These are phyloP conservation scores for Lasaia peninsularis DNA, from an alignment of 1,140 invertebrate species.

Conservation along the genomic window DNA sequence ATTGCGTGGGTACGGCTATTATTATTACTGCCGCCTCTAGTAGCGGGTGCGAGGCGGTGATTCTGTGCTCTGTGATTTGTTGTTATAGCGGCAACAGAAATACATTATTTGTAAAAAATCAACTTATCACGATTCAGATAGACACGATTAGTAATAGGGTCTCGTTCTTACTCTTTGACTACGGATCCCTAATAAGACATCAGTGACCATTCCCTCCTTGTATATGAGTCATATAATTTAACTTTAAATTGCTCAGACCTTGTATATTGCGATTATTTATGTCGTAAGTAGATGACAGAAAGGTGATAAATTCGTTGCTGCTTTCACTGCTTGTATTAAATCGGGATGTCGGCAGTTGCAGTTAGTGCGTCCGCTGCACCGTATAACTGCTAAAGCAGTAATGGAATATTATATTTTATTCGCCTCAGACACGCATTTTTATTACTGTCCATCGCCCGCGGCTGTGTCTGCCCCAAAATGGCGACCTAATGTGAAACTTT, in stretches of 20 bases:
- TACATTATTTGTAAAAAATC: too few relatives aligned
- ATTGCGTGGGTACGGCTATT: too few relatives aligned
- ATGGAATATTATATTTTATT: not conserved
- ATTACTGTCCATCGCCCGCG: not conserved
- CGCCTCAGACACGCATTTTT: not conserved
- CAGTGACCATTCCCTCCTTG: not conserved
- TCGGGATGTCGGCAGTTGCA: conserved; percentile 55
- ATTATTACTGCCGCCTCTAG: too few relatives aligned
- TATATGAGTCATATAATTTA: not conserved
- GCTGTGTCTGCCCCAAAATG: too few relatives aligned
- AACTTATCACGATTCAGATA: too few relatives aligned
- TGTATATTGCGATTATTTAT: conserved; percentile 7
- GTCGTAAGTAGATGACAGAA: conserved; percentile 11
- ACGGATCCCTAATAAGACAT: too few relatives aligned
- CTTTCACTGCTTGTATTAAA: conserved; percentile 51
- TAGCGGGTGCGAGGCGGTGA: too few relatives aligned
- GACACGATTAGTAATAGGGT: too few relatives aligned
- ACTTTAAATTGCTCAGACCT: conserved; percentile 6
- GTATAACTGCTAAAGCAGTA: not conserved
- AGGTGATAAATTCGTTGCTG: conserved; percentile 26
- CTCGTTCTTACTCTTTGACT: too few relatives aligned
- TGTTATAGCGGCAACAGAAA: too few relatives aligned
- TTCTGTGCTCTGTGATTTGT: too few relatives aligned
- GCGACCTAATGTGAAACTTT: too few relatives aligned
- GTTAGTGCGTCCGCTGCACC: conserved; percentile 32